These are phyloP conservation scores for Coregonus clupeaformis DNA, from an alignment of 2,113 vertebrate species.

Conservation along the genomic window DNA sequence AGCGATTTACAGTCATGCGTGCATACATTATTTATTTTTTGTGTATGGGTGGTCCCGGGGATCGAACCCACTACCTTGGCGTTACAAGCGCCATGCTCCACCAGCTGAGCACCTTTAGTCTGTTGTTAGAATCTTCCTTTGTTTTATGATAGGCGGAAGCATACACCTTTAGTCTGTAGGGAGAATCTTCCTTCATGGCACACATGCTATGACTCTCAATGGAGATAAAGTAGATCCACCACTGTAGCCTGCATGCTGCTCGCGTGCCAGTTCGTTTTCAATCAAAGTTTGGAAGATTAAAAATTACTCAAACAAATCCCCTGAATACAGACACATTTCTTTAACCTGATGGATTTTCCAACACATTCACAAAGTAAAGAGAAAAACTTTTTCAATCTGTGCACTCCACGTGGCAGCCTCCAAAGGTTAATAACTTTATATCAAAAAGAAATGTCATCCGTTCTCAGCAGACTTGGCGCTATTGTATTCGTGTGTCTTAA, in stretches of 20 bases:
- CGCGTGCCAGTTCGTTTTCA: constrained; percentile 40
- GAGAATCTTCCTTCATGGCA: no score
- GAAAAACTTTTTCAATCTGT: constrained; percentile 27
- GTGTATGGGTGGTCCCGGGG: no score
- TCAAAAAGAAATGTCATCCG: constrained; percentile 37
- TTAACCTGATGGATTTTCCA: neutral
- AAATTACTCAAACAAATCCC: constrained; percentile 43
- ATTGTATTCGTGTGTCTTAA: constrained; percentile 54
- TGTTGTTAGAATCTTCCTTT: neutral
- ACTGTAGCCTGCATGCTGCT: constrained; percentile 11
- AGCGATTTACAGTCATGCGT: no score
- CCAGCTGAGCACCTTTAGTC: no score
- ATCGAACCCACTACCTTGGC: no score
- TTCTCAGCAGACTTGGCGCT: constrained; percentile 49
- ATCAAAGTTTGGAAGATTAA: constrained; percentile 46
- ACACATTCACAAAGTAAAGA: constrained; percentile 1
- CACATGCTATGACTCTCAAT: constrained; percentile 14
- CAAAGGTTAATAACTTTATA: constrained; percentile 60
- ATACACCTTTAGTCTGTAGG: no score
- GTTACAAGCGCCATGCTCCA: no score
- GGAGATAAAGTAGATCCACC: neutral
- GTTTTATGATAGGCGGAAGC: neutral
- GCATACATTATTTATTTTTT: no score
- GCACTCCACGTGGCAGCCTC: constrained; percentile 41
- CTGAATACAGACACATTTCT: constrained; percentile 29